phyloP scores from a whole-genome alignment of 2,888 invertebrate species.

The Tipula unca region DNA sequence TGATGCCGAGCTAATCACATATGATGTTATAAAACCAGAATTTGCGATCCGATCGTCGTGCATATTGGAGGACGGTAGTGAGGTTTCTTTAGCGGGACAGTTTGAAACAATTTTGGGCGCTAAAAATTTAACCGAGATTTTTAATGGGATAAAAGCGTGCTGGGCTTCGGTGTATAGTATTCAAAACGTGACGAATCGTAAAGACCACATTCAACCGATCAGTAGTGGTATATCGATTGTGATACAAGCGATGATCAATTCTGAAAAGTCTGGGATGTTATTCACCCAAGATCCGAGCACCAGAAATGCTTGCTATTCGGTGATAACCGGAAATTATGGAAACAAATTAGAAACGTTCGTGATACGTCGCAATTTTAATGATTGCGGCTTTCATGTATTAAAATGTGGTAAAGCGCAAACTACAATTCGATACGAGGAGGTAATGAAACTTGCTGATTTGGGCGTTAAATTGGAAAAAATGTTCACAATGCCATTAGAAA shows the following conservation, averaged over 20 bases:
- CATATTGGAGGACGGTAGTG: constrained; percentile 70
- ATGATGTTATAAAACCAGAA: constrained; percentile 32
- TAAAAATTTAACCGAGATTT: constrained; percentile 44
- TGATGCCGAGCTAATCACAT: neutral
- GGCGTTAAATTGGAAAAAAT: constrained; percentile 54
- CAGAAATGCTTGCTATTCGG: constrained; percentile 48
- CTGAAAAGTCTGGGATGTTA: constrained; percentile 67
- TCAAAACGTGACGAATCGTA: constrained; percentile 68
- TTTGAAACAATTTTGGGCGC: constrained; percentile 71
- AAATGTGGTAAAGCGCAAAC: constrained; percentile 20
- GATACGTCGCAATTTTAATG: constrained; percentile 38
- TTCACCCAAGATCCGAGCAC: constrained; percentile 71
- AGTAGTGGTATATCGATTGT: constrained; percentile 67
- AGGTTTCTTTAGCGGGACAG: constrained; percentile 76
- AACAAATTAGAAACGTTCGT: constrained; percentile 23
- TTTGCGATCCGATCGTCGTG: constrained; percentile 65
- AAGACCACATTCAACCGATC: constrained; percentile 64
- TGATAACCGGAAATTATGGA: neutral
- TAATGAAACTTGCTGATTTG: constrained; percentile 47
- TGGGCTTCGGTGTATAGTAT: constrained; percentile 77
- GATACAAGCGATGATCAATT: constrained; percentile 64
- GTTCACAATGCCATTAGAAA: constrained; percentile 63
- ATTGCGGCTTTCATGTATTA: constrained; percentile 34
- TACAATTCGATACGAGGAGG: neutral
- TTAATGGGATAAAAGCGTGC: constrained; percentile 56